Conservation (phyloP, 2,113 vertebrate genomes). For the Leptobrachium ailaonicum region DNA sequence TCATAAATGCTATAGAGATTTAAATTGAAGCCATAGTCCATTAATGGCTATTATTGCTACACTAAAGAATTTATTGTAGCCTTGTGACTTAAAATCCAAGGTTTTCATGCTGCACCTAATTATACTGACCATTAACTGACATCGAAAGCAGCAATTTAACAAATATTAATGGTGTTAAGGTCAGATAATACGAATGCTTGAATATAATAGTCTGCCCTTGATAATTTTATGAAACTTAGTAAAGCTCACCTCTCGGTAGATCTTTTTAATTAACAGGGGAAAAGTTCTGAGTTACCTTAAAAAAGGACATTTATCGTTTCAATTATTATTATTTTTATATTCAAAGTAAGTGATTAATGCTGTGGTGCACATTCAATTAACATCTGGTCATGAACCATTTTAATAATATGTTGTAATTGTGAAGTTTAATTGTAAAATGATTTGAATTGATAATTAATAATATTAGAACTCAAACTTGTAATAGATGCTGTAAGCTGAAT, state of each 20-base stretch:
- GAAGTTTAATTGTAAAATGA: no score
- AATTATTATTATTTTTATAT: no score
- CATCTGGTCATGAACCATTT: no score
- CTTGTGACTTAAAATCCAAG: constrained; percentile 32
- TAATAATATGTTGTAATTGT: no score
- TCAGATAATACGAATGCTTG: constrained; percentile 38
- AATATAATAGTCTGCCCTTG: constrained; percentile 42
- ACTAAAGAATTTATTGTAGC: constrained; percentile 46
- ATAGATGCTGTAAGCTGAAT: no score
- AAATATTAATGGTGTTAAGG: constrained; percentile 46
- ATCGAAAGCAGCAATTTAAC: constrained; percentile 44
- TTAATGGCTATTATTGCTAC: constrained; percentile 44
- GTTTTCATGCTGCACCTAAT: constrained; percentile 25
- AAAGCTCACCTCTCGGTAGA: not conserved
- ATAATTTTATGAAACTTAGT: constrained; percentile 34
- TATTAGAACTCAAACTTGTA: no score
- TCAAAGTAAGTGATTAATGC: no score
- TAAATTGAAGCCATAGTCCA: constrained; percentile 27
- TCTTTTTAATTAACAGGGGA: no score
- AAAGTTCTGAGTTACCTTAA: no score
- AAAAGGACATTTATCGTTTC: no score
- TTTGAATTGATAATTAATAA: no score
- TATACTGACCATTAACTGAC: constrained; percentile 46
- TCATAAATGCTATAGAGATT: constrained; percentile 26
- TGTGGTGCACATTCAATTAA: no score